These are phyloP conservation scores for Amphiura filiformis DNA, from an alignment of 35 echinoderm and acorn worm genomes.

Conservation along the genomic window DNA sequence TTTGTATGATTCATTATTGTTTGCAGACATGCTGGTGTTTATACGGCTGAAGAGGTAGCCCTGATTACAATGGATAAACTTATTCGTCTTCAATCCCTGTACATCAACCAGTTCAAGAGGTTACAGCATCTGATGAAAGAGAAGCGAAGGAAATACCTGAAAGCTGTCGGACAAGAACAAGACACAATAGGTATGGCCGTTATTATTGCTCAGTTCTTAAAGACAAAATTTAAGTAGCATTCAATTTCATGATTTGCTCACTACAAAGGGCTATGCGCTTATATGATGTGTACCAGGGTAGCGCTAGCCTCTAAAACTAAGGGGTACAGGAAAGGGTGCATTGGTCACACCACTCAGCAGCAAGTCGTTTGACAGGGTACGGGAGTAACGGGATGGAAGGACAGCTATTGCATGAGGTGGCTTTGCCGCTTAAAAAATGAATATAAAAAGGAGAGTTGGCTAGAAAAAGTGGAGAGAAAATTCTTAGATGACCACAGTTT, in stretches of 20 bases:
- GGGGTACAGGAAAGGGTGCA: too few species aligned
- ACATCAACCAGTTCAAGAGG: conserved; percentile 99
- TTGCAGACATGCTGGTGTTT: conserved; percentile 89
- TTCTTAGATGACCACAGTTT: too few species aligned
- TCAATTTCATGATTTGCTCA: background rate
- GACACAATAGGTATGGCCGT: conserved; percentile 60
- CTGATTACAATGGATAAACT: conserved; percentile 95
- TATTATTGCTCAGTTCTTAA: background rate
- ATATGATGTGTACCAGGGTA: too few species aligned
- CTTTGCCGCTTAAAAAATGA: too few species aligned
- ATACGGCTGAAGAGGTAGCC: conserved; percentile 94
- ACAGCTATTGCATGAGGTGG: too few species aligned
- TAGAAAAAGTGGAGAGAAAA: too few species aligned
- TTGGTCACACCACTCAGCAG: too few species aligned
- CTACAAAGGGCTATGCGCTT: background rate
- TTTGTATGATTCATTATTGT: conserved; percentile 15
- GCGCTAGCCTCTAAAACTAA: too few species aligned
- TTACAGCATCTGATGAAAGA: conserved; percentile 95
- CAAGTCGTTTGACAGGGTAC: too few species aligned
- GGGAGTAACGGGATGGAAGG: too few species aligned
- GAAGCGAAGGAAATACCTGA: conserved; percentile 67
- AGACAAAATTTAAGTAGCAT: background rate
- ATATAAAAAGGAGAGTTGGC: too few species aligned
- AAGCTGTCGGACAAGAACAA: conserved; percentile 57
- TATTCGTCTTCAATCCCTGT: conserved; percentile 91